phyloP scores from a whole-genome alignment of 2,797 vertebrate genomes.

The Oreochromis mossambicus region DNA sequence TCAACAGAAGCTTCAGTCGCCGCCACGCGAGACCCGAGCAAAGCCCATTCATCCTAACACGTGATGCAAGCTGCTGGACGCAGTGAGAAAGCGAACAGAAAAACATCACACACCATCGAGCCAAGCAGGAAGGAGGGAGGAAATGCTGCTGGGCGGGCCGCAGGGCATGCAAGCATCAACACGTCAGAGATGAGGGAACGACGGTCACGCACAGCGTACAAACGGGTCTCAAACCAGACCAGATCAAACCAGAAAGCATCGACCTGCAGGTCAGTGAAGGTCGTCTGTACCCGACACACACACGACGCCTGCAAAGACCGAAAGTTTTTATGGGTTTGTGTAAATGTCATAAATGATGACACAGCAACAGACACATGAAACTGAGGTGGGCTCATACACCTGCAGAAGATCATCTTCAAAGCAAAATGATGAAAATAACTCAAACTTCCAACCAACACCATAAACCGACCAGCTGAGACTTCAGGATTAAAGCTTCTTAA shows the following conservation, averaged over 20 bases:
- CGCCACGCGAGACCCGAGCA: not conserved
- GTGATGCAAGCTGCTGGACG: not conserved
- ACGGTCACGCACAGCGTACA: not conserved
- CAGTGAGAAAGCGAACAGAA: not conserved
- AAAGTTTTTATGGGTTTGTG: not conserved
- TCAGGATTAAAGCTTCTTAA: not conserved
- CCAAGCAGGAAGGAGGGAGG: slow-evolving; percentile 22
- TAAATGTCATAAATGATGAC: not conserved
- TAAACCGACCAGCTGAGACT: not conserved
- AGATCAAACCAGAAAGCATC: not conserved
- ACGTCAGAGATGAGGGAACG: slow-evolving; percentile 17
- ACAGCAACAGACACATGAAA: not conserved
- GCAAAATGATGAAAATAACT: not conserved
- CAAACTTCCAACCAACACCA: too few relatives aligned
- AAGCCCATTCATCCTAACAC: fast-evolving
- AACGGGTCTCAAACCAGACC: not conserved
- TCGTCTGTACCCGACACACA: not conserved
- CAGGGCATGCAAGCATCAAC: slow-evolving; percentile 22
- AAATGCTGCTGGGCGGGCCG: slow-evolving; percentile 4
- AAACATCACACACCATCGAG: not conserved
- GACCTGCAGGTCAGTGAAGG: not conserved
- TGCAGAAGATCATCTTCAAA: not conserved
- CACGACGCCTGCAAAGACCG: not conserved
- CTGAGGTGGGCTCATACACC: fast-evolving
- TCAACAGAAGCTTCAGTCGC: not conserved